Base-by-base conservation (phyloP, 2,888 invertebrate species). In the Apodemia duryi region DNA sequence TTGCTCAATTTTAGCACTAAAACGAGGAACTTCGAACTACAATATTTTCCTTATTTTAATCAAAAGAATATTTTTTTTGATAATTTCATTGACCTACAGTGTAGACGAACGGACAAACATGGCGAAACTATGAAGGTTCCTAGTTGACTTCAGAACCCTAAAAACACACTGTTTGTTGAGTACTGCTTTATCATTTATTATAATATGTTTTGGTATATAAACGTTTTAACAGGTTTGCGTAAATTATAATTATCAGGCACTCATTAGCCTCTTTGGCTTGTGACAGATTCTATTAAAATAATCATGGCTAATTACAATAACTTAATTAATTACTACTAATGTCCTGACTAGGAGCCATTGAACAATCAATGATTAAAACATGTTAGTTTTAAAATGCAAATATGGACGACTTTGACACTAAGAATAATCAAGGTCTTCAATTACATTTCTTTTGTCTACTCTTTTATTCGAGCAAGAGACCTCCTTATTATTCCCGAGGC, bases 291-390 rank as follows among this genome's bases (percentile, higher is more conserved):
- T 57, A 29, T 29, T 32, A 57, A 57, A 29, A 29, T 28, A 54
- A 29, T 13, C 32, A 13, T 9, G 32, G 32, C 57, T 57, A 57
- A 57, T 57, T 57, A 57, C 6, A 11, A 57, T 29, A 32, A 32
- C 11, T 29, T 57, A 57, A 57, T 57, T 57, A 32, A 57, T 57
- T 57, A 32, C 29, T 32, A 29, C 5, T n/a, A 4, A n/a, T 32
- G 32, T 57, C 57, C 57, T 57, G 57, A 13, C 13, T 57, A 10
- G 5, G 13, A 54, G 9, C 52, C 6, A 29, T 32, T 13, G 35
- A 35, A 35, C 35, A 13, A 32, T 13, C 32, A 57, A 29, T 57
- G 57, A 57, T 57, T 57, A 29, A 54, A 57, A 57, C 54, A 57
- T 43, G 43, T 57, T 9, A n/a, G 11, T 57, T 9, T 57, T 32